A percentile compares a stretch with the other conserved stretches of the same genome.
Evolutionary conservation across 2,888 invertebrate genomes (phyloP).

Genomic region (Dugesia japonica): DNA sequence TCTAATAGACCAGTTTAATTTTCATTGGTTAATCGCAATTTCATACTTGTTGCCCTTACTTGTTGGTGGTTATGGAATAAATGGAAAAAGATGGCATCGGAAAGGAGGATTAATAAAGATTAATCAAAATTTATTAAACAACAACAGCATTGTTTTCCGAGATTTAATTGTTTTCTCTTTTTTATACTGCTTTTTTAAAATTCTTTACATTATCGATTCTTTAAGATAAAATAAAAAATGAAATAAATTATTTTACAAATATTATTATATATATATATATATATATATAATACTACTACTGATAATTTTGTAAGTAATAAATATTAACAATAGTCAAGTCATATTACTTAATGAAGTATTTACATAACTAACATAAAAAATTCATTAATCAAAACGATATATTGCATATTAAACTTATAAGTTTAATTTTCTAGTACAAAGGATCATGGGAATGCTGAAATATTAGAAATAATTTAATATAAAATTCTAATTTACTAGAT

Average conservation of each 20-base stretch:
- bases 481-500: too few species aligned
- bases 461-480: too few species aligned
- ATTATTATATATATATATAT: too few species aligned
- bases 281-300: too few species aligned
- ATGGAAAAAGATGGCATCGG: conserved; percentile 20
- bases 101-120: conserved; percentile 16
- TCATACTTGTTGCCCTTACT: background rate
- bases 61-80: conserved; percentile 3
- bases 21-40: background rate
- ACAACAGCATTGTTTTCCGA: conserved; percentile 20
- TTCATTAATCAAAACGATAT: too few species aligned
- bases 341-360: too few species aligned
- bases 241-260: background rate
- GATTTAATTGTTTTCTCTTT: conserved; percentile 14
- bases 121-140: conserved; percentile 15
- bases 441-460: too few species aligned
- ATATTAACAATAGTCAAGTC: too few species aligned
- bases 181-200: conserved; percentile 12
- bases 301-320: background rate
- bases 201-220: background rate
- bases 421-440: too few species aligned
- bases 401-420: too few species aligned
- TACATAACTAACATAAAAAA: too few species aligned
- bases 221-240: background rate
- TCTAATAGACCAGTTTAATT: conserved; percentile 7